Percentiles rank a stretch among this genome's conserved stretches.
Conservation (phyloP, 2,113 vertebrate genomes). For the Hydrochoerus hydrochaeris region DNA sequence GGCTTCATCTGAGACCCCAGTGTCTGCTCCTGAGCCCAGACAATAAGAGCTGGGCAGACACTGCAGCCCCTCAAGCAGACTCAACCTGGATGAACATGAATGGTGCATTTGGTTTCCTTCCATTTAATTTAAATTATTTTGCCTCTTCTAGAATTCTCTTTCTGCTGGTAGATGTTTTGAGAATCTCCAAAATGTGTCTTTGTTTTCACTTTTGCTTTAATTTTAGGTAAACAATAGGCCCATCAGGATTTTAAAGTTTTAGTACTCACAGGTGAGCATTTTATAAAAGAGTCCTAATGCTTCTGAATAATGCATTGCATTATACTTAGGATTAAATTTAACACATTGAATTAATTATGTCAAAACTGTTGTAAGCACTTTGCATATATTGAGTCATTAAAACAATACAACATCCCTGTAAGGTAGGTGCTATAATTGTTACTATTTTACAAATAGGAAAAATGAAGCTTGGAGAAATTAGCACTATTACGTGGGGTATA, state of each 20-base stretch:
- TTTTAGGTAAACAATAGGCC: neutral
- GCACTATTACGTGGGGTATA: neutral
- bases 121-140: neutral
- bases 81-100: neutral
- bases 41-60: neutral
- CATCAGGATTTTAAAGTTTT: neutral
- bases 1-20: no score
- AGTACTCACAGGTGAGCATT: neutral
- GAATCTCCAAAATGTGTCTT: neutral
- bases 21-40: neutral
- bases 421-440: neutral
- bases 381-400: neutral
- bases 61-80: neutral
- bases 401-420: neutral
- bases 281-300: neutral
- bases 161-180: neutral
- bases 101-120: neutral
- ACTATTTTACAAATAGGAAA: neutral
- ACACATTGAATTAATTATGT: neutral
- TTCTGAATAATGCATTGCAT: neutral
- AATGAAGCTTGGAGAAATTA: constrained; percentile 9
- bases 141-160: neutral
- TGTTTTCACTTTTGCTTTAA: neutral
- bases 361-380: neutral
- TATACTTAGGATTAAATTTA: neutral